These are phyloP conservation scores for Astreopora myriophthalma DNA, from an alignment of 64 coral and sea anemone species.

Conservation along the genomic window DNA sequence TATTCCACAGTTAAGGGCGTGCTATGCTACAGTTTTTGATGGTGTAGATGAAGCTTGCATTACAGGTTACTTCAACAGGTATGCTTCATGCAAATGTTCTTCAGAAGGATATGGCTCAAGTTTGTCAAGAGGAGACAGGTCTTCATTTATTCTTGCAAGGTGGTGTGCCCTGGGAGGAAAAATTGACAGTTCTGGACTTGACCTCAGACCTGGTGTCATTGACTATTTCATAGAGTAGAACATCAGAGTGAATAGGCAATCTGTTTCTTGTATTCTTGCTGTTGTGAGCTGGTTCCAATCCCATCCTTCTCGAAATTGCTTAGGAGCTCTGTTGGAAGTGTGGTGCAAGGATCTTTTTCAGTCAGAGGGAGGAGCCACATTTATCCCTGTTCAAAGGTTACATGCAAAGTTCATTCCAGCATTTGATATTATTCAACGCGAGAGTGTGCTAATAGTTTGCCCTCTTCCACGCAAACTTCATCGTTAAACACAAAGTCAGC, in stretches of 20 bases:
- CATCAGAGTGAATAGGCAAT: conserved; percentile 33
- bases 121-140: conserved; percentile 45
- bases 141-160: conserved; percentile 55
- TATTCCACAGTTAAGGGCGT: not conserved
- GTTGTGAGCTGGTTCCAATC: conserved; percentile 64
- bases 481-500: not conserved
- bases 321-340: conserved; percentile 56
- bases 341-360: conserved; percentile 75
- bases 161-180: conserved; percentile 38
- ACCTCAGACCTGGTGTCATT: conserved; percentile 59
- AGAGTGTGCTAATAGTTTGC: conserved; percentile 67
- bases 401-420: conserved; percentile 64
- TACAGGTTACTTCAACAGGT: conserved; percentile 55
- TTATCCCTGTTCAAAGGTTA: conserved; percentile 75
- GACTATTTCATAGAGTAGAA: conserved; percentile 67
- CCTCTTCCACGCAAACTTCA: conserved; percentile 57
- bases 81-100: conserved; percentile 24
- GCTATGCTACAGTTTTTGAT: not conserved
- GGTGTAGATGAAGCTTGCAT: conserved; percentile 34
- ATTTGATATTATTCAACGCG: conserved; percentile 49
- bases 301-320: conserved; percentile 1
- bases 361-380: conserved; percentile 53
- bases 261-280: conserved; percentile 61
- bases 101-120: conserved; percentile 54
- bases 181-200: conserved; percentile 34